Conservation (phyloP, 2,797 vertebrate genomes). For the Poeciliopsis turneri region DNA sequence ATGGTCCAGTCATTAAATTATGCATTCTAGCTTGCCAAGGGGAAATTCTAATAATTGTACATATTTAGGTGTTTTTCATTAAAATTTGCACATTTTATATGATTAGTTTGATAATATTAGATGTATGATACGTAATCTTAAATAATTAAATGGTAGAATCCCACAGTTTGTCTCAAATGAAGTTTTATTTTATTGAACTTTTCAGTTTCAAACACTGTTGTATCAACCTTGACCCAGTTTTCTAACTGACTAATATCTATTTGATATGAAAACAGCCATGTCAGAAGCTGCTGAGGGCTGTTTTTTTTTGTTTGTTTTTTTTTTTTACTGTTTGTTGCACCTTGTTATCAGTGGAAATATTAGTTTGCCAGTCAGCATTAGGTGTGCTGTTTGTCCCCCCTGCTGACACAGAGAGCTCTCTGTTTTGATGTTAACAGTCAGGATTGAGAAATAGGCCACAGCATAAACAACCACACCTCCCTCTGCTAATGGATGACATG, state of each 20-base stretch:
- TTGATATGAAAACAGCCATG: slow-evolving; percentile 43
- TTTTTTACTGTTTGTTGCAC: slow-evolving; percentile 28
- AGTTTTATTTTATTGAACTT: slow-evolving; percentile 4
- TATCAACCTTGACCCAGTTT: slow-evolving; percentile 25
- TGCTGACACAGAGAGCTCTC: slow-evolving; percentile 53
- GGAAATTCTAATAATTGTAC: neutral
- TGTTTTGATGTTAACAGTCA: slow-evolving; percentile 62
- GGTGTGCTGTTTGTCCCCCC: slow-evolving; percentile 5
- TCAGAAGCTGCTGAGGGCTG: slow-evolving; percentile 25
- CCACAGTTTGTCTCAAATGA: slow-evolving; percentile 8
- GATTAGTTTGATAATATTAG: neutral
- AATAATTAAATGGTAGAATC: slow-evolving; percentile 24
- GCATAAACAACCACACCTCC: slow-evolving; percentile 47
- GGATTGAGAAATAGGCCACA: slow-evolving; percentile 13
- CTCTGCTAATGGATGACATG: slow-evolving; percentile 16
- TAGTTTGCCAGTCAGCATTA: slow-evolving; percentile 46
- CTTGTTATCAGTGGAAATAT: slow-evolving; percentile 62
- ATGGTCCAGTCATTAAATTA: neutral
- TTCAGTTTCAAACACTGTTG: neutral
- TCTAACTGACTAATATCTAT: slow-evolving; percentile 16
- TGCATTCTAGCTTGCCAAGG: neutral
- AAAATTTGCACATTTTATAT: neutral
- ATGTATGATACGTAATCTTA: neutral
- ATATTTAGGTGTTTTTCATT: neutral
- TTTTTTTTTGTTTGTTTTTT: slow-evolving; percentile 18